A percentile compares a stretch with the other conserved stretches of the same genome.
phyloP scores from a whole-genome alignment of 2,888 invertebrate genomes.

The Cantharis rufa region DNA sequence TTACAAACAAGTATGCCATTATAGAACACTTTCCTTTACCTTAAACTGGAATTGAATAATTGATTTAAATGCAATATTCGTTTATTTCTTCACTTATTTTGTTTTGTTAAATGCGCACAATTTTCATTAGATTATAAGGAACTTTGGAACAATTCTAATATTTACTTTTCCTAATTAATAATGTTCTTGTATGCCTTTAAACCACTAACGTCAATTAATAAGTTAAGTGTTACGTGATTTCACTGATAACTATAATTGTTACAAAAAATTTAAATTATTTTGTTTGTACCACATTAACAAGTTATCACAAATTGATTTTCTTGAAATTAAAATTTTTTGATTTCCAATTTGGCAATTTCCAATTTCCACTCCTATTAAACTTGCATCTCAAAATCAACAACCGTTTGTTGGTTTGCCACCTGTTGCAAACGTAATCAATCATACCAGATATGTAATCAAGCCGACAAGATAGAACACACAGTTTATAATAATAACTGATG shows the following conservation, averaged over 20 bases:
- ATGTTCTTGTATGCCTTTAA: conserved; percentile 7
- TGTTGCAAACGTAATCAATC: neutral
- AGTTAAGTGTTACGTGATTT: conserved; percentile 25
- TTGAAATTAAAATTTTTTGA: neutral
- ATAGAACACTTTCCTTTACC: neutral
- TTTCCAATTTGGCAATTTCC: neutral
- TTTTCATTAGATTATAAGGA: neutral
- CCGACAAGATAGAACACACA: neutral
- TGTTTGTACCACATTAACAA: neutral
- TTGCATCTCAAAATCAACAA: neutral
- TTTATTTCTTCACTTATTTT: neutral
- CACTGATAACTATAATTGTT: neutral
- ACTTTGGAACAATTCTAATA: neutral
- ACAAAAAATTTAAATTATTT: neutral
- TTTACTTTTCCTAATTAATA: neutral
- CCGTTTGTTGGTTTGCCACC: neutral
- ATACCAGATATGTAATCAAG: neutral
- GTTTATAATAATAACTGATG: neutral
- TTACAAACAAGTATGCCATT: too few species aligned
- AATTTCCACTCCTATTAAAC: neutral
- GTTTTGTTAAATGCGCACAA: neutral
- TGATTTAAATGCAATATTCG: neutral
- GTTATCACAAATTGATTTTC: neutral
- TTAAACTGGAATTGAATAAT: neutral
- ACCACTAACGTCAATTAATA: conserved; percentile 31